phyloP scores from a whole-genome alignment of 2,113 vertebrate species.

The Mellivora capensis region DNA sequence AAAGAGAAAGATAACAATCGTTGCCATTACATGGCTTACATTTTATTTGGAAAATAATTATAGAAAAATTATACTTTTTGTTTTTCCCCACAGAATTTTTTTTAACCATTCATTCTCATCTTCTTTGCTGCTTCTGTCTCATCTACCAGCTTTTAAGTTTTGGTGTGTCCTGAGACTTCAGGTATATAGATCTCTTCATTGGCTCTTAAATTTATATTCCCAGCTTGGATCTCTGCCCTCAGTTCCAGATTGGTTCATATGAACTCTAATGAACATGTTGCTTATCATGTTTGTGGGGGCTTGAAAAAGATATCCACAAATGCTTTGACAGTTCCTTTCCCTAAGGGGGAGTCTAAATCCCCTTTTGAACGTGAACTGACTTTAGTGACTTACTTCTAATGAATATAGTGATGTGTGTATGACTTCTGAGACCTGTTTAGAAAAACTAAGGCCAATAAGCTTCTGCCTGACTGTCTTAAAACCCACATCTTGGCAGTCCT shows the following conservation, averaged over 20 bases:
- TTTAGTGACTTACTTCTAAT: not conserved
- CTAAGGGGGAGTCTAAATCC: not conserved
- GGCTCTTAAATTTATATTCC: not conserved
- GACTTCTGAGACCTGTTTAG: not conserved
- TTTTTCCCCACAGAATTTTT: not conserved
- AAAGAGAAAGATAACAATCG: not conserved
- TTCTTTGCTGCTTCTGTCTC: not conserved
- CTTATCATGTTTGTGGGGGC: not conserved
- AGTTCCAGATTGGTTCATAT: not conserved
- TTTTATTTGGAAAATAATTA: constrained; percentile 1
- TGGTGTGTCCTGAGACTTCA: not conserved
- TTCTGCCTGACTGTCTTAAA: not conserved
- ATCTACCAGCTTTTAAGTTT: not conserved
- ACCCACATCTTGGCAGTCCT: not conserved
- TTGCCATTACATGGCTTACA: not conserved
- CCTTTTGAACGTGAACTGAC: not conserved
- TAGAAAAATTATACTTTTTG: not conserved
- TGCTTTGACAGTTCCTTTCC: not conserved
- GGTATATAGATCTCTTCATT: not conserved
- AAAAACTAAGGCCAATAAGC: not conserved
- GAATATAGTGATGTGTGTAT: not conserved
- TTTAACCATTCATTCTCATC: not conserved
- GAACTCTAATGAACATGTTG: not conserved
- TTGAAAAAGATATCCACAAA: not conserved
- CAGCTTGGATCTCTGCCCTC: not conserved